phyloP scores from a whole-genome alignment of 1,140 invertebrate species.

The Lysiphlebus fabarum region DNA sequence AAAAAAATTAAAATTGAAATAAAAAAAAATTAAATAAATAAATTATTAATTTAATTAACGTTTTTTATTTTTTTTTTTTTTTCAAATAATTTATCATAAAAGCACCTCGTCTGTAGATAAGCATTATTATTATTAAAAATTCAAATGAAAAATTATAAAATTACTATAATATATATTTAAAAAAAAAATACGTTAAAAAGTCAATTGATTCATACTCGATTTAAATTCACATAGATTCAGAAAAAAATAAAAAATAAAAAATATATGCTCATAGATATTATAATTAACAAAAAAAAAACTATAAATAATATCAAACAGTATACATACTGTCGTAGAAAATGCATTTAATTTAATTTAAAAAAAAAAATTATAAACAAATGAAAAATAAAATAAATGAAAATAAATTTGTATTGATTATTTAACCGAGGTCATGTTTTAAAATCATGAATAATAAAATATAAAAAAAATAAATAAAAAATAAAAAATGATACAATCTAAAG shows the following conservation, averaged over 20 bases:
- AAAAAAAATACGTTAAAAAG: conserved; percentile 16
- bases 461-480: too few species aligned
- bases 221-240: conserved; percentile 20
- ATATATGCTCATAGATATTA: conserved; percentile 3
- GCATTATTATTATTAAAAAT: conserved; percentile 4
- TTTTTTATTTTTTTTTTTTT: too few species aligned
- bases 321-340: too few species aligned
- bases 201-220: conserved; percentile 19
- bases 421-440: too few species aligned
- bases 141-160: conserved; percentile 9
- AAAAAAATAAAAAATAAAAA: conserved; percentile 3
- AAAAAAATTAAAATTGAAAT: conserved; percentile 11
- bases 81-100: conserved; percentile 7
- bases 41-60: conserved; percentile 7
- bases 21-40: background rate
- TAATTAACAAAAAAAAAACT: conserved; percentile 2
- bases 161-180: conserved; percentile 1
- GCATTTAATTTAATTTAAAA: too few species aligned
- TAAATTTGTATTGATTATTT: too few species aligned
- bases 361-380: too few species aligned
- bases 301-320: too few species aligned
- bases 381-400: too few species aligned
- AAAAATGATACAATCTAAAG: too few species aligned
- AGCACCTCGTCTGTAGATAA: conserved; percentile 16
- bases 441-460: too few species aligned